phyloP scores from a whole-genome alignment of 2,888 invertebrate genomes.

The Acronicta alni region DNA sequence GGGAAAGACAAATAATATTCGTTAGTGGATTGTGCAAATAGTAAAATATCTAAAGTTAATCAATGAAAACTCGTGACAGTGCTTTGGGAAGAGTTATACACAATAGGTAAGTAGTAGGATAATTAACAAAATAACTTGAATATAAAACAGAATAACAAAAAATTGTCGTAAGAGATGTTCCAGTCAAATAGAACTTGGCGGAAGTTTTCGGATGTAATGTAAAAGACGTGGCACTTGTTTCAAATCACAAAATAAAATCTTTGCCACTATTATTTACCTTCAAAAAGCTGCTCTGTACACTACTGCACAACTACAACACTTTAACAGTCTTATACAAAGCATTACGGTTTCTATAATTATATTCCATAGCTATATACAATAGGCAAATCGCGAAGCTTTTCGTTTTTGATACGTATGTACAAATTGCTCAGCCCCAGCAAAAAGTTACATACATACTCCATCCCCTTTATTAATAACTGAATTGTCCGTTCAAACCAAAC shows the following conservation, averaged over 20 bases:
- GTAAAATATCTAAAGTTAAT: conserved; percentile 44
- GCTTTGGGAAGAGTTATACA: conserved; percentile 51
- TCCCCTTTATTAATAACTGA: conserved; percentile 45
- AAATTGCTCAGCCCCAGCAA: conserved; percentile 73
- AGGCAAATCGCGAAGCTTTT: conserved; percentile 73
- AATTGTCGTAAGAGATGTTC: conserved; percentile 86
- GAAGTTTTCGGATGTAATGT: conserved; percentile 22
- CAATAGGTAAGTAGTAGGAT: conserved; percentile 43
- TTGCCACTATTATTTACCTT: conserved; percentile 40
- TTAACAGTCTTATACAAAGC: conserved; percentile 54
- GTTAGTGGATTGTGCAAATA: conserved; percentile 75
- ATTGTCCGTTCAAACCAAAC: conserved; percentile 50
- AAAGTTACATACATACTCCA: conserved; percentile 59
- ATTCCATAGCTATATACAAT: conserved; percentile 63
- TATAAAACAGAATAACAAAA: conserved; percentile 53
- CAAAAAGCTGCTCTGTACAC: conserved; percentile 58
- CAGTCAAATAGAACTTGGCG: conserved; percentile 65
- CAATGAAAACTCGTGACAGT: conserved; percentile 43
- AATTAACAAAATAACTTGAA: conserved; percentile 41
- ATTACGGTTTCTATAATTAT: conserved; percentile 48
- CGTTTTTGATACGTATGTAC: conserved; percentile 70
- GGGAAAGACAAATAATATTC: conserved; percentile 71
- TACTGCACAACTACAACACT: conserved; percentile 58
- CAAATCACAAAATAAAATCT: conserved; percentile 29
- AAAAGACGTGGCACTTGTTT: conserved; percentile 44